Evolutionary conservation across 2,113 vertebrate genomes (phyloP).

Genomic region (Campylomormyrus tamandua): DNA sequence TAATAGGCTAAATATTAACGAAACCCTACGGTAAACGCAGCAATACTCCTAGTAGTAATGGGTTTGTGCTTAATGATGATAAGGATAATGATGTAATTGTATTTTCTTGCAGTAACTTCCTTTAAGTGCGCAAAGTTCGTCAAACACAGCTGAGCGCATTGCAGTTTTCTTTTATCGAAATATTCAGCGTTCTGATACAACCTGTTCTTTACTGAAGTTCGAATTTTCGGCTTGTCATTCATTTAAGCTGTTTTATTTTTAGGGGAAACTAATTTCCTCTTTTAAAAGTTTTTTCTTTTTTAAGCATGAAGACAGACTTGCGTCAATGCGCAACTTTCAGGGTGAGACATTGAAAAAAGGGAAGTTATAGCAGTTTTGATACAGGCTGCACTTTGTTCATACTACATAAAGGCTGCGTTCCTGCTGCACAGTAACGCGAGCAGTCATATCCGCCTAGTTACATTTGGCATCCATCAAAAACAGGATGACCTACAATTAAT

Average conservation of each 20-base stretch:
- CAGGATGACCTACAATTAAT: background rate
- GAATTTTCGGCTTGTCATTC: background rate
- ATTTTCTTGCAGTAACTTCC: background rate
- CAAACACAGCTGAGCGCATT: background rate
- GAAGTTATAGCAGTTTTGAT: conserved; percentile 68
- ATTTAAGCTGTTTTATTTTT: background rate
- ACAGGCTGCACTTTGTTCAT: background rate
- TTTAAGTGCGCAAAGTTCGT: background rate
- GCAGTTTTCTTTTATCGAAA: background rate
- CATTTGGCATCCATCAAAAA: background rate
- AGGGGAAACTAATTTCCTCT: background rate
- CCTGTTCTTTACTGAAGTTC: background rate
- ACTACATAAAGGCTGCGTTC: conserved; percentile 79
- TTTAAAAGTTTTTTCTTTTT: conserved; percentile 32
- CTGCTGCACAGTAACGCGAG: background rate
- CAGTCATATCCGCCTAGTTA: conserved; percentile 89
- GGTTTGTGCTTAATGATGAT: background rate
- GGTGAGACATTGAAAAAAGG: conserved; percentile 92
- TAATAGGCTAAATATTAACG: background rate
- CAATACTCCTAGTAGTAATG: background rate
- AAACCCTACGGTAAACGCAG: background rate
- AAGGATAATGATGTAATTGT: background rate
- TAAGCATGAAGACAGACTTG: conserved; percentile 89
- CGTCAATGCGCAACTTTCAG: conserved; percentile 91
- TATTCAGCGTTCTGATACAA: background rate